phyloP scores from a whole-genome alignment of 2,113 vertebrate genomes.

The Onychostoma macrolepis region DNA sequence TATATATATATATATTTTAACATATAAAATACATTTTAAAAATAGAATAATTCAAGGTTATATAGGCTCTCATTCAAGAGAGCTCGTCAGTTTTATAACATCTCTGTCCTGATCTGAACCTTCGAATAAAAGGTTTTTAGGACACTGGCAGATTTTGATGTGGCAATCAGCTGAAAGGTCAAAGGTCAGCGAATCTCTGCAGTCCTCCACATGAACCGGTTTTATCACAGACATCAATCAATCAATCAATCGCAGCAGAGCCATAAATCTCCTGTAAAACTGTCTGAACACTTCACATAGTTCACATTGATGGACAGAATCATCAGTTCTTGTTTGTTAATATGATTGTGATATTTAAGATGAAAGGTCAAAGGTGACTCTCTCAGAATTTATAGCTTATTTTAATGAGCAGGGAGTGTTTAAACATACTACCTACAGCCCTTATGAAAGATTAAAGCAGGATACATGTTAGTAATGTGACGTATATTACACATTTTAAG shows the following conservation, averaged over 20 bases:
- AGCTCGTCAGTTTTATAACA: no score
- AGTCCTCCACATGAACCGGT: background rate
- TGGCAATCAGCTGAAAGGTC: background rate
- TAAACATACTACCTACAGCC: background rate
- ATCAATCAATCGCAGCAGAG: background rate
- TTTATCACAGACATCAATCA: background rate
- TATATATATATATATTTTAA: no score
- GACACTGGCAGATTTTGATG: background rate
- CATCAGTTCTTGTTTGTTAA: background rate
- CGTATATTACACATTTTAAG: background rate
- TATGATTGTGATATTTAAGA: background rate
- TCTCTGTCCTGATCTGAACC: background rate
- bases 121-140: background rate
- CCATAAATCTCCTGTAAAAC: background rate
- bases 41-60: no score
- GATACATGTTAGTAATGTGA: background rate
- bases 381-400: background rate
- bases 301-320: background rate
- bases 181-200: background rate
- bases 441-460: background rate
- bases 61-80: no score
- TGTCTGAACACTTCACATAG: background rate
- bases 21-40: no score
- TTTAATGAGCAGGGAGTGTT: background rate
- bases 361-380: constrained; percentile 20